These are phyloP conservation scores for Rhynchopsitta pachyrhyncha DNA, from an alignment of 2,113 vertebrate species.

Conservation along the genomic window DNA sequence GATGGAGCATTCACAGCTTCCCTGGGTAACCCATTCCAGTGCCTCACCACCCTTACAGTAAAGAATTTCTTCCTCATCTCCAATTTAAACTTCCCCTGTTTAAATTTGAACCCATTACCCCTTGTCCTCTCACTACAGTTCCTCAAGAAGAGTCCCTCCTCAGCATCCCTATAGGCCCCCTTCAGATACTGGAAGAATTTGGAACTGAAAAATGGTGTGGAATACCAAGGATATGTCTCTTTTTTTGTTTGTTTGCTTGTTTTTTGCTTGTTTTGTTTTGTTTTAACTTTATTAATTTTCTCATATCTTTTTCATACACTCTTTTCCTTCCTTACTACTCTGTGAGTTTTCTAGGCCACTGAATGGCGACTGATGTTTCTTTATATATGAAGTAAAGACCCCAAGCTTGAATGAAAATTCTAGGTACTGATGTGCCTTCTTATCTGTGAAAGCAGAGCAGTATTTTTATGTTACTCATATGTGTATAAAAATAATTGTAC, in stretches of 20 bases:
- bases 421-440: background rate
- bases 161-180: too few relatives aligned
- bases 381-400: background rate
- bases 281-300: background rate
- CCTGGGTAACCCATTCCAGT: too few relatives aligned
- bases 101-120: too few relatives aligned
- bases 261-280: background rate
- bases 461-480: background rate
- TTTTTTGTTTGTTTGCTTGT: background rate
- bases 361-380: background rate
- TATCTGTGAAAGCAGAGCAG: background rate
- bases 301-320: background rate
- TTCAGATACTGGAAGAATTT: background rate
- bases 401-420: background rate
- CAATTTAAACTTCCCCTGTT: too few relatives aligned
- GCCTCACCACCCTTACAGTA: too few relatives aligned
- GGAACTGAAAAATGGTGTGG: background rate
- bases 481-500: background rate
- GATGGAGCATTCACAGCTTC: too few relatives aligned
- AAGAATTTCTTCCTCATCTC: too few relatives aligned
- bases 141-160: too few relatives aligned
- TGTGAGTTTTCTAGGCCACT: background rate
- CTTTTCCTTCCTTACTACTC: background rate
- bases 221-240: background rate
- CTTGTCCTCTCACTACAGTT: too few relatives aligned